phyloP scores from a whole-genome alignment of 1,140 invertebrate genomes.

The Drosophila varians region DNA sequence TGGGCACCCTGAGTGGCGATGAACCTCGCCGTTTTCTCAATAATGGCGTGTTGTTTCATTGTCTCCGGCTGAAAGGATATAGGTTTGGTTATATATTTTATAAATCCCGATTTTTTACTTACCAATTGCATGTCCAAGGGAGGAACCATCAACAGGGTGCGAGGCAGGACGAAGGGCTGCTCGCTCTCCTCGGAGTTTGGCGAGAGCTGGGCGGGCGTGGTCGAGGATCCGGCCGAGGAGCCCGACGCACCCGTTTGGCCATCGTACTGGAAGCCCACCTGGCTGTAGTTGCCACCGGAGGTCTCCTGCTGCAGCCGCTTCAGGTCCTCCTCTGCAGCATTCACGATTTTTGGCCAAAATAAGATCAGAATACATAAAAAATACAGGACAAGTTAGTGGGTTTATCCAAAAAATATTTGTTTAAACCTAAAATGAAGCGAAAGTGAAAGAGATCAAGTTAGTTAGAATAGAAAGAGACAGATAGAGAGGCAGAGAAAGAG shows the following conservation, averaged over 20 bases:
- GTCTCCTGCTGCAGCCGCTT: conserved; percentile 91
- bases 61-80: conserved; percentile 91
- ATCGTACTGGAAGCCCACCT: conserved; percentile 93
- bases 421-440: neutral
- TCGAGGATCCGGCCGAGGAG: neutral
- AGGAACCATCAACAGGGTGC: conserved; percentile 88
- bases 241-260: conserved; percentile 18
- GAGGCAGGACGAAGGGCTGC: conserved; percentile 88
- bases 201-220: conserved; percentile 82
- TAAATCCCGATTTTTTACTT: conserved; percentile 79
- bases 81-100: neutral
- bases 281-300: conserved; percentile 86
- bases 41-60: conserved; percentile 95
- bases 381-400: conserved; percentile 37
- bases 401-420: too few species aligned
- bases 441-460: neutral
- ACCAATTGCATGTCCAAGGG: conserved; percentile 88
- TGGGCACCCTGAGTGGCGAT: conserved; percentile 96
- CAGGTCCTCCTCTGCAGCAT: conserved; percentile 92
- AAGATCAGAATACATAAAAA: conserved; percentile 51
- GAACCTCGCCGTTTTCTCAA: conserved; percentile 98
- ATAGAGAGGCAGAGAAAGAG: neutral
- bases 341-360: too few species aligned
- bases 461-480: neutral
- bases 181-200: conserved; percentile 86